Evolutionary conservation across 2,797 vertebrate genomes (phyloP), one percentile per base, ranked within the genome.

Genomic region (Dermochelys coriacea): DNA sequence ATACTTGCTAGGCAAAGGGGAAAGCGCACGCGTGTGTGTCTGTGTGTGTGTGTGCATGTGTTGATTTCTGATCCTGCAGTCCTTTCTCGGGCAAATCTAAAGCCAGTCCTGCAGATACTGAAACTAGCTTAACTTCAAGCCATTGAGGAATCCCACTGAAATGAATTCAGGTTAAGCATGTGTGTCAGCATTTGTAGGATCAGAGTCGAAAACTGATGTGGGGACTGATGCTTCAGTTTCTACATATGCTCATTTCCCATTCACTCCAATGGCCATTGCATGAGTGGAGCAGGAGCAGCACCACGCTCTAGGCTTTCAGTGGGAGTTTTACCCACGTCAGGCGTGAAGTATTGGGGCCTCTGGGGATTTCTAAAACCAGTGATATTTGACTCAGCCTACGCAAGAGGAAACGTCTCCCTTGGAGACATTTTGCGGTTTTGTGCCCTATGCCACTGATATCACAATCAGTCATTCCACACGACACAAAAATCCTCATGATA

Each of bases 371-470:
- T 97, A 34, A 96, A 97, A 94, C 86, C 96, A 96, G 90, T 79
- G 93, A 97, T 97, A 96, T 96, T 96, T 96, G 91, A 96, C 89
- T 96, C 96, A 96, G 55, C 96, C 97, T 93, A 97, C 96, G 95
- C 89, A 96, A 52, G 27, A 94, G 93, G 90, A 97, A 97, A 94
- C 11, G 85, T 93, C 82, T n/a, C 45, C 94, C 96, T 97, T 97
- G 97, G 96, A 96, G 96, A 95, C 89, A 96, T 96, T 87, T 94
- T 87, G 97, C 25, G 74, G 95, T 95, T 96, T 96, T 94, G 94
- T 94, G 85, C 91, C 12, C 0, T 77, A 8, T 31, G 74, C 45
- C 41, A 49, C 14, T 47, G 0, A 68, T 0, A 0, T 55, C 19
- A 0, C 87, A 71, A 37, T 71, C 64, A 0, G 0, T 96, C 97